Evolutionary conservation across 2,113 vertebrate genomes (phyloP), one percentile per base, ranked within the genome.

Genomic region (Festucalex cinctus): DNA sequence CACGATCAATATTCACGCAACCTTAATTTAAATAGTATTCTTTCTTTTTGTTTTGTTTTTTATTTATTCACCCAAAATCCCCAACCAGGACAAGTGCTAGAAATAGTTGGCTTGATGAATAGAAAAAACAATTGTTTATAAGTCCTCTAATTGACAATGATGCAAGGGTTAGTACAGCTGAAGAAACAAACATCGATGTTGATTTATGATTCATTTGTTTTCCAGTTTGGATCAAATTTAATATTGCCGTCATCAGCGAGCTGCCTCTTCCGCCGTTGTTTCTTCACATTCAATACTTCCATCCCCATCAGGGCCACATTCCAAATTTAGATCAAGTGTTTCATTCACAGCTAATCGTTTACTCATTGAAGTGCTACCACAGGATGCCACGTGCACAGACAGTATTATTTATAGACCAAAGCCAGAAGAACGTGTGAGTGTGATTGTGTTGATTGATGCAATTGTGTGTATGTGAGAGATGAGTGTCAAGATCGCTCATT

Each of bases 321-420:
- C 87, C 78, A 85, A 86, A 89, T 77, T 85, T 89, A 89, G 87
- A 89, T 88, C 83, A 86, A 87, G 68, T 74, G 69, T 78, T 81
- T 86, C 75, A 77, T 87, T 89, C 81, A 73, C 81, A 76, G 80
- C 79, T 77, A 72, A 85, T 82, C 74, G 66, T 69, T 84, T 22
- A 65, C 66, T 51, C 70, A 70, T 63, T 70, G 79, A 65, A 76
- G 83, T 56, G 75, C 77, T 70, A 82, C 73, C 80, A 73, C 68
- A 66, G 73, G 69, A 22, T 67, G 69, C 63, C 79, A 64, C 74
- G 69, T 80, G 72, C 75, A 81, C 75, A 76, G 66, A 76, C 24
- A 24, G 51, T 64, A 6, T 78, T 89, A 89, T 89, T 86, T 83
- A 83, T 86, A 89, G 84, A 88, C 51, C 74, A 83, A 76, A 85